Base-by-base conservation (phyloP, 2,888 invertebrate species). In the Labia minor region DNA sequence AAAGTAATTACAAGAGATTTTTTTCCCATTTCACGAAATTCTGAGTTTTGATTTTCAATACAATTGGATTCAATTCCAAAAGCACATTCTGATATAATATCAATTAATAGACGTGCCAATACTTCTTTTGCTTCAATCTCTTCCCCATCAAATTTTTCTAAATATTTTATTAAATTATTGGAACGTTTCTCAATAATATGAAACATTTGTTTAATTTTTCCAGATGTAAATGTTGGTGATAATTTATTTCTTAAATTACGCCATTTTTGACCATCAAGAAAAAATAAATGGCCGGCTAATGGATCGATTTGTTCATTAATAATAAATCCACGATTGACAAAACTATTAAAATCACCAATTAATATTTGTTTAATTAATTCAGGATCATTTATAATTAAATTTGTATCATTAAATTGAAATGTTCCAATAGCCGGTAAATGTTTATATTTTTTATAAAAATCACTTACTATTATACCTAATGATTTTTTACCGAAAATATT, bases 41-140 rank as follows among this genome's bases (percentile, higher is more conserved):
- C 81, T 0, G 83, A 81, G 65, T 82, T 75, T 0, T 81, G 78
- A 74, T 82, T 78, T 62, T 79, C 77, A 71, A 85, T 81, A 37
- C 81, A 81, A 71, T 85, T 82, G 71, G 83, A 82, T 69, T 84
- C 81, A n/a, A 85, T 77, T 20, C 85, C 85, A 72, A 85, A 85
- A 10, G 83, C 84, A 67, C 83, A 81, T 65, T 80, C 81, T 0
- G 83, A 83, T 21, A 85, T 83, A 1, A 85, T 83, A 72, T 85
- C 84, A 75, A 84, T 83, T 0, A 83, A 80, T 72, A 82, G 84
- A 70, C 81, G 81, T 3, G 83, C 83, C 70, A 82, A 80, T 67
- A 83, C 79, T 64, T 83, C 82, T 19, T 82, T 80, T 65, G 84
- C 64, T 21, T 76, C 82, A 4, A 74, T 62, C 1, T 66, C 74